Evolutionary conservation across 2,113 vertebrate genomes (phyloP).

Genomic region (Mesoclemmys tuberculata): DNA sequence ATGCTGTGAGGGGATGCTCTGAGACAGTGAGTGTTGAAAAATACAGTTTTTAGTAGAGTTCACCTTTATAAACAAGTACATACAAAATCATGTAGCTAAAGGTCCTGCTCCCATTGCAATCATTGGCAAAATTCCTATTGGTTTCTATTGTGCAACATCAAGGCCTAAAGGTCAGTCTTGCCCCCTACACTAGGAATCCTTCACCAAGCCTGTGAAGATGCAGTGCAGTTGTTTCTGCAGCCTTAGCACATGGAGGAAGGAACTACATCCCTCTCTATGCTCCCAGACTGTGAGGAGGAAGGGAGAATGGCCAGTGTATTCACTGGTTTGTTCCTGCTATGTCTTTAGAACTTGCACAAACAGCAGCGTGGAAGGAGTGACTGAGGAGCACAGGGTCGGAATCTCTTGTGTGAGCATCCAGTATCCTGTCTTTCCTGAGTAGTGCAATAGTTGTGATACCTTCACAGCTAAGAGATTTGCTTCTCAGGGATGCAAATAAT

Average conservation of each 20-base stretch:
- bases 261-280: neutral
- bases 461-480: neutral
- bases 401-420: neutral
- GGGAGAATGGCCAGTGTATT: neutral
- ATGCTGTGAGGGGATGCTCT: no score
- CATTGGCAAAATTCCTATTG: neutral
- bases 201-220: neutral
- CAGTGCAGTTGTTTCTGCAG: neutral
- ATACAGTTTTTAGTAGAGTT: neutral
- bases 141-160: neutral
- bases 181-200: neutral
- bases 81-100: neutral
- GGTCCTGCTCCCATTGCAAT: neutral
- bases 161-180: neutral
- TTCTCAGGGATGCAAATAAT: neutral
- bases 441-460: neutral
- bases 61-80: neutral
- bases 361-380: neutral
- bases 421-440: neutral
- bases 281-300: neutral
- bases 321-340: neutral
- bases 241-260: neutral
- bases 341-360: neutral
- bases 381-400: fast-evolving
- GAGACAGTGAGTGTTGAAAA: no score